Evolutionary conservation across 2,888 invertebrate species (phyloP).

Genomic region (Mamestra brassicae): DNA sequence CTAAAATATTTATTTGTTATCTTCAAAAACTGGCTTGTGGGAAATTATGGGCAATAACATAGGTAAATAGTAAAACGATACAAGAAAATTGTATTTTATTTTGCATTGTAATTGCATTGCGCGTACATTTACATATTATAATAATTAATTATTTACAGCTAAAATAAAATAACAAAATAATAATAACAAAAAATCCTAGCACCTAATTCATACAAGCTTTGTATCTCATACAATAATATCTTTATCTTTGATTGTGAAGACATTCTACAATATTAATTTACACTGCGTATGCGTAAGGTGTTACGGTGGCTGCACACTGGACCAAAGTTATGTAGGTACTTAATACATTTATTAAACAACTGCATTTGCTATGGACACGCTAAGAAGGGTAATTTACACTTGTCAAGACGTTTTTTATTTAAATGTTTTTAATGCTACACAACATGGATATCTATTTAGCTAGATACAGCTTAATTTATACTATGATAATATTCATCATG

Average conservation of each 20-base stretch:
- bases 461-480: no score
- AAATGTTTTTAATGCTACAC: neutral
- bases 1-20: neutral
- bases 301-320: no score
- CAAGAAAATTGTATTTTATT: slow-evolving; percentile 51
- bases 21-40: neutral
- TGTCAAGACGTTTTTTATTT: no score
- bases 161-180: slow-evolving; percentile 24
- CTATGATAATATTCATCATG: no score
- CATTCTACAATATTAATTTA: no score
- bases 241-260: no score
- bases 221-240: slow-evolving; percentile 4
- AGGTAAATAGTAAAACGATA: slow-evolving; percentile 47
- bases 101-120: slow-evolving; percentile 86
- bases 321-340: no score
- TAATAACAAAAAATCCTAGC: slow-evolving; percentile 22
- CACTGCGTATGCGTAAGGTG: no score
- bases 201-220: slow-evolving; percentile 19
- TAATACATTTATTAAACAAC: no score
- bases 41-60: neutral
- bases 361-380: no score
- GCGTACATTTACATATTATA: slow-evolving; percentile 40
- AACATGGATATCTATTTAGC: neutral
- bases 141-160: slow-evolving; percentile 27
- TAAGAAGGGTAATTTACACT: no score